Percentiles rank a stretch among this genome's conserved stretches.
Conservation (phyloP, 2,113 vertebrate genomes). For the Phyllostomus discolor region DNA sequence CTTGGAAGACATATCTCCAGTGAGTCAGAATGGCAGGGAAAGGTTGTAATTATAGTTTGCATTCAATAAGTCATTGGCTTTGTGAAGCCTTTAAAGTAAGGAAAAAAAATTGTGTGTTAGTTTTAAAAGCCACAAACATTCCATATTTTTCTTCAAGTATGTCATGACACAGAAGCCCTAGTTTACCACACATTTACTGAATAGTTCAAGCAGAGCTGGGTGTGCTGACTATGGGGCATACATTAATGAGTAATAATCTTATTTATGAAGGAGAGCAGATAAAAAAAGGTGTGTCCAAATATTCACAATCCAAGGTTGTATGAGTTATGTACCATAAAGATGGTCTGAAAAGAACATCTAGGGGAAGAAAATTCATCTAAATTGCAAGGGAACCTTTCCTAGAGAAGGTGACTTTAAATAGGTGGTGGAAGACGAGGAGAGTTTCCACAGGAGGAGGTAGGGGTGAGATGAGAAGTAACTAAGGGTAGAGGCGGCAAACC, state of each 20-base stretch:
- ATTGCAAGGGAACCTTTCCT: not conserved
- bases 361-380: not conserved
- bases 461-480: not conserved
- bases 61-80: not conserved
- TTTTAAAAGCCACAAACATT: not conserved
- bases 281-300: not conserved
- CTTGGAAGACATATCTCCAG: not conserved
- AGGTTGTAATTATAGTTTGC: not conserved
- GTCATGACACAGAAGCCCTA: not conserved
- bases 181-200: not conserved
- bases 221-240: not conserved
- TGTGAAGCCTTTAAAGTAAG: not conserved
- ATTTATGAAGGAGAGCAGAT: not conserved
- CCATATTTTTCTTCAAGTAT: not conserved
- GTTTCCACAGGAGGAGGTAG: not conserved
- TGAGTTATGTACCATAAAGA: not conserved
- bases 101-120: not conserved
- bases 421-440: not conserved
- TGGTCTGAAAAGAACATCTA: not conserved
- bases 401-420: not conserved
- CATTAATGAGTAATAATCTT: not conserved
- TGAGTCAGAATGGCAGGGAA: not conserved
- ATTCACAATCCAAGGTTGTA: not conserved
- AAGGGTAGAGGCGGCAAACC: not conserved
- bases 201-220: not conserved